These are phyloP conservation scores for Oscheius sp. DNA, from an alignment of 2,888 invertebrate species.

Conservation along the genomic window DNA sequence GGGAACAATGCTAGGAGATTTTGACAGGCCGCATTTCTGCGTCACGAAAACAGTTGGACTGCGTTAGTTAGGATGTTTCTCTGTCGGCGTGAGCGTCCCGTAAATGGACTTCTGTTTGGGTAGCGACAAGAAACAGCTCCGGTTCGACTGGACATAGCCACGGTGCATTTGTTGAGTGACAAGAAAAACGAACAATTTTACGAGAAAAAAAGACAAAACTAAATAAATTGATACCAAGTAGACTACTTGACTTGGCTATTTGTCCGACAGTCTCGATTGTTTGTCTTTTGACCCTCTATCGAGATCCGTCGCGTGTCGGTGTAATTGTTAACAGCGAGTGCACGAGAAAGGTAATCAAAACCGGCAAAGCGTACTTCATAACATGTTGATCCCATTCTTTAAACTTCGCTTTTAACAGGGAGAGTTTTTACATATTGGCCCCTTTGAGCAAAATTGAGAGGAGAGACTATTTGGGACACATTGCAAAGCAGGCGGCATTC, in stretches of 20 bases:
- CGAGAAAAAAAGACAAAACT: not conserved
- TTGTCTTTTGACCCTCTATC: constrained; percentile 16
- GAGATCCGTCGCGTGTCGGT: constrained; percentile 18
- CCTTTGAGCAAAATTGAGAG: too few species aligned
- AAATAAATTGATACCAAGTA: too few species aligned
- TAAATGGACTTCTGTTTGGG: constrained; percentile 32
- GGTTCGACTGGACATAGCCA: not conserved
- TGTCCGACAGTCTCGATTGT: not conserved
- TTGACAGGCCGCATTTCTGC: constrained; percentile 20
- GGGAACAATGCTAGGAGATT: constrained; percentile 22
- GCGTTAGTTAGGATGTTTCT: not conserved
- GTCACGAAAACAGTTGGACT: constrained; percentile 34
- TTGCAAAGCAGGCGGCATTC: too few species aligned
- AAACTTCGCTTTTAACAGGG: too few species aligned
- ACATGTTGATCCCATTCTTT: too few species aligned
- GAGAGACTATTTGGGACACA: too few species aligned
- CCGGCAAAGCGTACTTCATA: too few species aligned
- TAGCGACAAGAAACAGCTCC: constrained; percentile 32
- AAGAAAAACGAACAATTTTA: not conserved
- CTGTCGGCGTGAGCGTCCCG: constrained; percentile 20
- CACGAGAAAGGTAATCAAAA: constrained; percentile 4
- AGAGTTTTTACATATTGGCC: too few species aligned
- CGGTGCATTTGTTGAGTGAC: too few species aligned
- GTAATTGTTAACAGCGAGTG: constrained; percentile 11
- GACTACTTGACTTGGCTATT: not conserved